Evolutionary conservation across 2,888 invertebrate species (phyloP).

Genomic region (Isotomurus palustris): DNA sequence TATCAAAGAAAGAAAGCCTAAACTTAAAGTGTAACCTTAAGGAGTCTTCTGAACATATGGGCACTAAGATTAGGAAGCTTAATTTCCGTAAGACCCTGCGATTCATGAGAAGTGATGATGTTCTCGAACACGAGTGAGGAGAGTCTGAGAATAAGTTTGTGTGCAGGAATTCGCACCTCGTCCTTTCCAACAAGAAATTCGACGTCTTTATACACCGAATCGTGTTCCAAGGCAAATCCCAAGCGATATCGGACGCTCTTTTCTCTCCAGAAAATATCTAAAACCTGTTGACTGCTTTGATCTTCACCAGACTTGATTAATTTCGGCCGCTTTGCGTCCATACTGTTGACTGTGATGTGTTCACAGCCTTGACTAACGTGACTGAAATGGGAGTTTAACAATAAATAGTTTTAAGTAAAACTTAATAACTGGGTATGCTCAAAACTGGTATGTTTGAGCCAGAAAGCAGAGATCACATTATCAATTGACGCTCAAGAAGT

Average conservation of each 20-base stretch:
- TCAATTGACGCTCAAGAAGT: too few species aligned
- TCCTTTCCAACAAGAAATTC: slow-evolving; percentile 1
- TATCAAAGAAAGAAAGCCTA: not conserved
- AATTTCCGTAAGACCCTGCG: slow-evolving; percentile 1
- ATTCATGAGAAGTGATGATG: slow-evolving; percentile 2
- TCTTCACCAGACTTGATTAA: too few species aligned
- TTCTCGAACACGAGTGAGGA: slow-evolving; percentile 9
- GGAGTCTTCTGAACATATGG: not conserved
- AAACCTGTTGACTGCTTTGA: too few species aligned
- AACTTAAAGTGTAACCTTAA: not conserved
- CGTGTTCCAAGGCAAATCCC: slow-evolving; percentile 8
- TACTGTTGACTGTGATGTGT: too few species aligned
- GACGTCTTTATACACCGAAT: slow-evolving; percentile 1
- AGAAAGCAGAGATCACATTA: too few species aligned
- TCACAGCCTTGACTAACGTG: too few species aligned
- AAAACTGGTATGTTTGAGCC: too few species aligned
- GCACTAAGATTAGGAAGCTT: not conserved
- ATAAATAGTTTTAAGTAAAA: too few species aligned
- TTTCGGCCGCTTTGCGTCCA: too few species aligned
- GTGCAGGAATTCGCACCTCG: not conserved
- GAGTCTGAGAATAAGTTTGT: slow-evolving; percentile 10
- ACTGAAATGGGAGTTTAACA: too few species aligned
- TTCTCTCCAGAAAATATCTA: too few species aligned
- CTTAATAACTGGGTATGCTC: too few species aligned
- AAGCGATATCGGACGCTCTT: slow-evolving; percentile 2